Evolutionary conservation across 2,113 vertebrate species (phyloP), one percentile per base, ranked within the genome.

Genomic region (Bubo scandiacus): DNA sequence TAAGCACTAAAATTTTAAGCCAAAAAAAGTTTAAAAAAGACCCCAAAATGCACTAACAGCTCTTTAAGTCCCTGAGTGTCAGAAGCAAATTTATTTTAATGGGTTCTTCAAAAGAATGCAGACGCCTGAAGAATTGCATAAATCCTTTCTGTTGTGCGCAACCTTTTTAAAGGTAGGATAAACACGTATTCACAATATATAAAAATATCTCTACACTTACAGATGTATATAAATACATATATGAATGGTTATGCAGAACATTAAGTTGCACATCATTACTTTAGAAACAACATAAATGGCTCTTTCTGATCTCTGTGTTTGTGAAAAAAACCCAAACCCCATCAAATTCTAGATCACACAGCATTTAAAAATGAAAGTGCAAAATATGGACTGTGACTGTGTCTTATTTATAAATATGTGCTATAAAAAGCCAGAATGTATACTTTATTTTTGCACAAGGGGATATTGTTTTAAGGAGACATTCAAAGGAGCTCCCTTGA

Each of bases 391-490:
- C 94, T 97, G 59, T 63, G 96, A 95, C 94, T 38, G 15, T 38
- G 68, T 94, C 90, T 96, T 97, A 95, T 97, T 98, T 98, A 98
- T 97, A 98, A 96, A 97, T 43, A 88, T 8, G 40, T 17, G 75
- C 97, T 57, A 71, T n/a, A 32, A 92, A 84, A 96, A 97, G 63
- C 26, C 91, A 95, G 88, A 94, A 70, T 42, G 83, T 65, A 54
- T 43, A 72, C 86, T 98, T 97, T 94, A 71, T 96, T 97, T 97
- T 97, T 59, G 71, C 90, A 98, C 97, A 98, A 98, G 96, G 96
- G 75, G 52, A 74, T 94, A 94, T 92, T 98, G 98, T 98, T 96
- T 86, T 80, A 82, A 87, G 92, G 27, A 84, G 14, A 23, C 89
- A 67, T 80, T 95, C 86, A 47, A 89, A 97, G 95, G 34, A 87